Evolutionary conservation across 2,797 vertebrate genomes (phyloP).

Genomic region (Sebastes vulpes): DNA sequence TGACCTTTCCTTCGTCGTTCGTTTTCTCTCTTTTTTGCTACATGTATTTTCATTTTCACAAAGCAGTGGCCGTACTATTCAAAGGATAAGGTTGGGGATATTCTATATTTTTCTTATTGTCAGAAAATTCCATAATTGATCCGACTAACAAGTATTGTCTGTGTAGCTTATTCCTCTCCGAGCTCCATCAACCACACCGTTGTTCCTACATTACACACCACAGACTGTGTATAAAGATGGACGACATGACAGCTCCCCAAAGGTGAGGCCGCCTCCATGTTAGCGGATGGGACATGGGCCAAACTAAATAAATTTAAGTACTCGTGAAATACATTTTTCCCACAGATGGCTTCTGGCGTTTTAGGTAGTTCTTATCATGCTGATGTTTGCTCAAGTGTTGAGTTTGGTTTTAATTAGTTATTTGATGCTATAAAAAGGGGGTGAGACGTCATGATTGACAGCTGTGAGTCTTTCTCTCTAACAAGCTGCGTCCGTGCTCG

Average conservation of each 20-base stretch:
- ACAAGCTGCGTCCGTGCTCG: background rate
- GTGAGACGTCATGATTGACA: background rate
- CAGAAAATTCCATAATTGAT: background rate
- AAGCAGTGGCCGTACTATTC: background rate
- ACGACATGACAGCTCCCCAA: background rate
- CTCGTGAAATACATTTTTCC: too few species aligned
- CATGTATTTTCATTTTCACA: background rate
- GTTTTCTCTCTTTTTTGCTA: background rate
- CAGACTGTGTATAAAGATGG: background rate
- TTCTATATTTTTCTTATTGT: background rate
- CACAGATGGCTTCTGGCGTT: background rate
- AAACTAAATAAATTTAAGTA: too few species aligned
- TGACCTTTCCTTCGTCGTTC: slow-evolving; percentile 33
- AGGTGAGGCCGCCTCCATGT: background rate
- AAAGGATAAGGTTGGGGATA: background rate
- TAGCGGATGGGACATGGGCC: too few species aligned
- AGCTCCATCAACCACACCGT: background rate
- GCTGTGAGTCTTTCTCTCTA: background rate
- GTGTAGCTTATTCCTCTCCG: background rate
- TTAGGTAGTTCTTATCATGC: background rate
- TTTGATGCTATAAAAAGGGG: background rate
- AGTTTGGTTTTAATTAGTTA: background rate
- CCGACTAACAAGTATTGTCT: background rate
- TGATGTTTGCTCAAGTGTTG: background rate
- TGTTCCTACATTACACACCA: background rate